These are phyloP conservation scores for Schizopygopsis pylzovi DNA, from an alignment of 2,797 vertebrate genomes.

Conservation along the genomic window DNA sequence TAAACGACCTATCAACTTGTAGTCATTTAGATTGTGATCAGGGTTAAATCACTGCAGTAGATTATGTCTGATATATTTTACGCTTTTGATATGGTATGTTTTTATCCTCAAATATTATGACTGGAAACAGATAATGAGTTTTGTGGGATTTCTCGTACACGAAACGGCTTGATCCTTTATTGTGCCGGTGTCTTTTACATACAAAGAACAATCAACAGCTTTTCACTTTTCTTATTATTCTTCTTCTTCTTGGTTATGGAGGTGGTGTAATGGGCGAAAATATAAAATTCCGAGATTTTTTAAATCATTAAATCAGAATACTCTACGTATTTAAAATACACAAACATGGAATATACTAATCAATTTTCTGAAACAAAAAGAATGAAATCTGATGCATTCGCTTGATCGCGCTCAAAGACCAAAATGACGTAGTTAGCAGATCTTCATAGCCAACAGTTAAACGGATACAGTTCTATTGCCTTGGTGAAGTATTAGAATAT, in stretches of 20 bases:
- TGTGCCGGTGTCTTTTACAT: slow-evolving; percentile 42
- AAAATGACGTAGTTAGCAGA: not conserved
- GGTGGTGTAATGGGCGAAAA: slow-evolving; percentile 46
- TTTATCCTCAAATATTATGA: not conserved
- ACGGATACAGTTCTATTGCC: not conserved
- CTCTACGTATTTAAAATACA: not conserved
- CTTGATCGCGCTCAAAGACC: not conserved
- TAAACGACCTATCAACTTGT: not conserved
- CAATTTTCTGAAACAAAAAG: not conserved
- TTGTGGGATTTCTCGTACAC: not conserved
- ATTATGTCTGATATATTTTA: not conserved
- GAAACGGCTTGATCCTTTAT: not conserved
- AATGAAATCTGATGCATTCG: not conserved
- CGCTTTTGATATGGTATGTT: not conserved
- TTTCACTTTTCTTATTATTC: slow-evolving; percentile 51
- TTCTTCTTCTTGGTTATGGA: slow-evolving; percentile 16
- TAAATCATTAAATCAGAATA: not conserved
- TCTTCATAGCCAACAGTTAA: not conserved
- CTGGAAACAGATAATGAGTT: not conserved
- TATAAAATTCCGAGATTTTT: slow-evolving; percentile 34
- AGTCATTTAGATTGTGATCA: slow-evolving; percentile 14
- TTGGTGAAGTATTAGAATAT: not conserved
- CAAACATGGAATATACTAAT: not conserved
- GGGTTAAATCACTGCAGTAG: not conserved
- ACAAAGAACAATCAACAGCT: slow-evolving; percentile 72